Conservation (phyloP, 2,113 vertebrate genomes). For the Engraulis encrasicolus region DNA sequence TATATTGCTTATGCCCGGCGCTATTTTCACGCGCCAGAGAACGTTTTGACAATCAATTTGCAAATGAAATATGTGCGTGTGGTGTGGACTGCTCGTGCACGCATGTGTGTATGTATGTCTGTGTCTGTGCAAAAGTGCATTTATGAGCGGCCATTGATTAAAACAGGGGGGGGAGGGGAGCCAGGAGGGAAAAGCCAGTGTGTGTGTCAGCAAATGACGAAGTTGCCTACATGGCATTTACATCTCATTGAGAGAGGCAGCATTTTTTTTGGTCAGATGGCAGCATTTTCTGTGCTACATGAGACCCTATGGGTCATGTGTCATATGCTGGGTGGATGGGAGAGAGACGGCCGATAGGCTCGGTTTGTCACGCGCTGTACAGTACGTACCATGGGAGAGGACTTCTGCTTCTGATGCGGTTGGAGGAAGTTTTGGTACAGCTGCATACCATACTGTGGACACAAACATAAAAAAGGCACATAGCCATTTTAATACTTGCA, state of each 20-base stretch:
- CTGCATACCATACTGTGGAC: slow-evolving; percentile 91
- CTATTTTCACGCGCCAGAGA: background rate
- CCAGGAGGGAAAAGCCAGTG: background rate
- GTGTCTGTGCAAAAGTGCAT: background rate
- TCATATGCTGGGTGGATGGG: background rate
- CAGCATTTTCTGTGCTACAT: background rate
- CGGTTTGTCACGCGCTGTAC: slow-evolving; percentile 54
- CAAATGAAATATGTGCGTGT: background rate
- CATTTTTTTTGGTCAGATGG: background rate
- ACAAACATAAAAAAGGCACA: too few relatives aligned
- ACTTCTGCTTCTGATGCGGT: slow-evolving; percentile 88
- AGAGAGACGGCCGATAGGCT: background rate
- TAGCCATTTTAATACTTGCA: too few relatives aligned
- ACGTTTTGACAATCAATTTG: slow-evolving; percentile 2
- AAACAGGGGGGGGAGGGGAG: background rate
- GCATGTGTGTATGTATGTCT: background rate
- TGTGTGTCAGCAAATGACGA: background rate
- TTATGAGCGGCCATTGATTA: background rate
- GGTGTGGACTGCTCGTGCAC: too few relatives aligned
- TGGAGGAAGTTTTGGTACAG: slow-evolving; percentile 95
- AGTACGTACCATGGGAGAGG: slow-evolving; percentile 92
- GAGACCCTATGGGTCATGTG: background rate
- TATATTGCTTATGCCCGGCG: background rate
- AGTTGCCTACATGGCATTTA: background rate
- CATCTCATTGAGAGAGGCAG: background rate